Base-by-base conservation (phyloP, 2,888 invertebrate genomes). In the Hydrotaea cyrtoneurina region DNA sequence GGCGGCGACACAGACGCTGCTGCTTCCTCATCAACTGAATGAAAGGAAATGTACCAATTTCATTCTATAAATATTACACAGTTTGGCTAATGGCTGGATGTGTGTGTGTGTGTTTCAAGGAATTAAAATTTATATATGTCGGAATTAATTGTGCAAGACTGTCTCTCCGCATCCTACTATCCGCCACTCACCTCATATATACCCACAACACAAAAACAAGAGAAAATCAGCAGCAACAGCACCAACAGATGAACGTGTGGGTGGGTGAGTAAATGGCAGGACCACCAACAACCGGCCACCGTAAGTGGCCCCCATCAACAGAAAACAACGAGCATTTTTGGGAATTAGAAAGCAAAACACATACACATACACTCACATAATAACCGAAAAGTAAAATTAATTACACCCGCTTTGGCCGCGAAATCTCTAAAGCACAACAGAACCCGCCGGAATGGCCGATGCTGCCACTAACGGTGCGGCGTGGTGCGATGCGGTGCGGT, bases 71-170 rank as follows among this genome's bases (percentile, higher is more conserved):
- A 59, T 59, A 59, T 59, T 26, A 59, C 23, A 11, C 57, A n/a
- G n/a, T n/a, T n/a, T n/a, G n/a, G n/a, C n/a, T n/a, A n/a, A 23
- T 59, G 3, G 31, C 31, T 31, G 3, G 2, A 31, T 7, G 36
- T n/a, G 31, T 31, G n/a, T 21, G 26, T 26, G 23, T 23, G 23
- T 59, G 11, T 15, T 62, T n/a, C 50, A 62, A 62, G 31, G 36
- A 62, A 62, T 31, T 31, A 62, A 62, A 62, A 31, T 62, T 62
- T 15, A 31, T 62, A 31, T 17, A 17, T 62, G 26, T 62, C 17
- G 62, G 62, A 62, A 62, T 62, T 62, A 62, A 62, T 62, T 62
- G 62, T 62, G 31, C 62, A 62, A 31, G 62, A 31, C 50, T 31
- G 36, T 62, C 1, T 10, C 21, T 17, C 21, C 19, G 2, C 59